Conservation (phyloP, 2,797 vertebrate genomes). For the Gallinago stenura region DNA sequence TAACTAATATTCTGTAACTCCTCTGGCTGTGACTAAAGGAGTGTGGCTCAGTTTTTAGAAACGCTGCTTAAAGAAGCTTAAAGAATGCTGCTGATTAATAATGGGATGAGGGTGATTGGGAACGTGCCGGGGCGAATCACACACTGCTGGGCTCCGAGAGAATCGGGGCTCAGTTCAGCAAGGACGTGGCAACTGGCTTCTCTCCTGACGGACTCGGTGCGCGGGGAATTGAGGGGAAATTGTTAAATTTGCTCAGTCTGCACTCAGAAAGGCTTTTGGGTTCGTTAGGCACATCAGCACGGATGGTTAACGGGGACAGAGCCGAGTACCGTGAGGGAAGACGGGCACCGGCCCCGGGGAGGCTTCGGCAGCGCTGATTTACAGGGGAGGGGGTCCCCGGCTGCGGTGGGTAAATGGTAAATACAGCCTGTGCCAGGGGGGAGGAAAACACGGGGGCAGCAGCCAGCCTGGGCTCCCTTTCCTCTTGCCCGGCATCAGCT, state of each 20-base stretch:
- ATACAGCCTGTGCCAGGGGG: rapidly evolving
- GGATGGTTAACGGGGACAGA: neutral
- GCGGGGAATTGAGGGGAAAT: neutral
- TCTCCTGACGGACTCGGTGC: neutral
- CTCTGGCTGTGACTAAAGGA: neutral
- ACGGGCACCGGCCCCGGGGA: neutral
- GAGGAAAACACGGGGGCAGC: neutral
- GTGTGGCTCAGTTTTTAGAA: rapidly evolving
- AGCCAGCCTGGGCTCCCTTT: neutral
- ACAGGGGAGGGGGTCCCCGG: neutral
- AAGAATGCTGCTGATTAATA: neutral
- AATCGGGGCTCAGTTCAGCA: neutral
- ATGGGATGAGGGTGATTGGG: neutral
- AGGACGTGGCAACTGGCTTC: neutral
- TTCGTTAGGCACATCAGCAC: neutral
- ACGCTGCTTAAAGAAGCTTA: neutral
- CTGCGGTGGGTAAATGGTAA: rapidly evolving
- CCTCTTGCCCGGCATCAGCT: neutral
- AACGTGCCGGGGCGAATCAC: neutral
- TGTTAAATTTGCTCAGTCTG: neutral
- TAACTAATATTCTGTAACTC: neutral
- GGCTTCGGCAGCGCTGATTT: rapidly evolving
- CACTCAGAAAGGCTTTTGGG: neutral
- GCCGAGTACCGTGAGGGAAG: neutral
- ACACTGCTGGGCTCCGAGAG: neutral